A percentile compares a stretch with the other conserved stretches of the same genome.
Conservation (phyloP, 2,888 invertebrate genomes). For the Poecilus cupreus region DNA sequence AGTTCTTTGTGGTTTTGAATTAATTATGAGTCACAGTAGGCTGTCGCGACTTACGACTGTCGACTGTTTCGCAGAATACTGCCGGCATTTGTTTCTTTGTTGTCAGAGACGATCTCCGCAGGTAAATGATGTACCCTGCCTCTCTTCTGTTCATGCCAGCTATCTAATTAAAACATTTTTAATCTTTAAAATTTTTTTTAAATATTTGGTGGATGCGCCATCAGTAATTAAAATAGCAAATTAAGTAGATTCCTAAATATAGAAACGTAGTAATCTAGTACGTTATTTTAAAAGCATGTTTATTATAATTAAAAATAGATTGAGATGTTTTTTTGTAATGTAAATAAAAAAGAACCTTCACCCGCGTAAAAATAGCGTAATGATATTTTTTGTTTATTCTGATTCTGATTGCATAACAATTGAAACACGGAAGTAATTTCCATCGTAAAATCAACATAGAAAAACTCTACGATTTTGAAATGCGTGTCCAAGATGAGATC, state of each 20-base stretch:
- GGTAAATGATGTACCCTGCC: too few species aligned
- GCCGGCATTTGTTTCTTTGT: not conserved
- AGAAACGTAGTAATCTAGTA: not conserved
- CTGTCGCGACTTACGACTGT: not conserved
- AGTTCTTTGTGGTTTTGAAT: conserved; percentile 6
- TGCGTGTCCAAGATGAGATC: not conserved
- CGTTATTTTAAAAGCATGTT: not conserved
- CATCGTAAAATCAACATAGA: not conserved
- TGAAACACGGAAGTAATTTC: conserved; percentile 21
- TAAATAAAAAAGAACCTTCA: conserved; percentile 32
- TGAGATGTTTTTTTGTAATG: not conserved
- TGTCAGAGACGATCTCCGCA: not conserved
- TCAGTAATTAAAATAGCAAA: not conserved
- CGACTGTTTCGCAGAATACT: not conserved
- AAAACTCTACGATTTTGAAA: not conserved
- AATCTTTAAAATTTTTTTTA: not conserved
- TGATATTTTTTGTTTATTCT: conserved; percentile 3
- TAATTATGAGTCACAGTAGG: conserved; percentile 15
- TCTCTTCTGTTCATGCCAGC: too few species aligned
- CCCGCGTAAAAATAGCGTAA: conserved; percentile 12
- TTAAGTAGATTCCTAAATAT: not conserved
- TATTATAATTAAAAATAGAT: conserved; percentile 18
- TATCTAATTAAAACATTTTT: too few species aligned
- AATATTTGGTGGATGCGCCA: not conserved
- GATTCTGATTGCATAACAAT: not conserved